Evolutionary conservation across 2,888 invertebrate genomes (phyloP), one percentile per base, ranked within the genome.

Genomic region (Abscondita cerata): DNA sequence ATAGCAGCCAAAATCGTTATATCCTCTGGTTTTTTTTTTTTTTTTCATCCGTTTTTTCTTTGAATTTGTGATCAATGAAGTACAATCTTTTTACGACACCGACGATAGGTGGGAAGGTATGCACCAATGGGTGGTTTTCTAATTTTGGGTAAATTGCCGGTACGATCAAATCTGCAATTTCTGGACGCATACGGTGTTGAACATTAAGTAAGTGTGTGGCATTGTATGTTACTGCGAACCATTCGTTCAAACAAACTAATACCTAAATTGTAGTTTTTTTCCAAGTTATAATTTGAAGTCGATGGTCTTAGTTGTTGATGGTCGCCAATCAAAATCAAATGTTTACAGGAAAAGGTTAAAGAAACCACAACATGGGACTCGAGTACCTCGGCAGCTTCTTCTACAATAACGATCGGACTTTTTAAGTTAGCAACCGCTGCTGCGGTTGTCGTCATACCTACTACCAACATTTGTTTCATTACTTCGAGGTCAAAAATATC

Each of bases 341-440:
- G 95, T 75, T 94, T 82, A 66, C 92, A 91, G 48, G 85, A 79
- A 19, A 83, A 78, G 0, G 91, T 90, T 13, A 95, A 80, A 0
- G 92, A 87, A 0, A 91, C 88, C 0, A 95, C 81, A 12, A 94
- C 86, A 75, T 95, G 95, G 0, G 91, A 85, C 76, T 96, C 96
- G 33, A 94, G 78, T 0, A 95, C 91, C 81, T 95, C 94, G 0
- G 93, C 95, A 0, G 95, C 95, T 81, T 96, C 96, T 78, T 96
- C 95, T 0, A 96, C 90, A 13, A 92, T 85, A 0, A 91, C 90
- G 70, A 92, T 87, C 62, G 87, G 85, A 1, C 87, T 85, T 58
- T 83, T 80, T 2, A 92, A 76, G 46, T 83, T 80, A 52, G 84
- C 82, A 64, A 93, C 80, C 0, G 93, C 92, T 0, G 92, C 92